Base-by-base conservation (phyloP, 2,113 vertebrate genomes). In the Entomyzon cyanotis region DNA sequence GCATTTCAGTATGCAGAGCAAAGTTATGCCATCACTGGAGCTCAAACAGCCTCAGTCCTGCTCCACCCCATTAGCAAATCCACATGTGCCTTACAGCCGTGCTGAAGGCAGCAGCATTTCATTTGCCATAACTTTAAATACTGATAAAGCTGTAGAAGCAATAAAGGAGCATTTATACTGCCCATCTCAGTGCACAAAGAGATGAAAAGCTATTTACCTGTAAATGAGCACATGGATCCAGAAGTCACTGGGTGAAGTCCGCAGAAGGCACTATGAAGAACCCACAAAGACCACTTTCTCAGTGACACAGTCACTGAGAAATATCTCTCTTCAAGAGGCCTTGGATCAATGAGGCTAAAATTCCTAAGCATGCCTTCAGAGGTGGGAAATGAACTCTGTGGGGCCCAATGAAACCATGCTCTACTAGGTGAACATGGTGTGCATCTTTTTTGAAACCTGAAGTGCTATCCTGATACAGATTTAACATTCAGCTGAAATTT, bases 401-500 rank as follows among this genome's bases (percentile, higher is more conserved):
- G 20, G 24, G 37, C 31, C 35, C 4, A 11, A 8, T 33, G 33
- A 37, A 30, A 67, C 28, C 22, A 73, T 8, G 44, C n/a, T 20
- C n/a, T 33, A 11, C 10, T 33, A 52, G 42, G 58, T 2, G 1
- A 21, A 37, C 16, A 27, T 0, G 30, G 10, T 4, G 23, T 10
- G 15, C 47, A 23, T 39, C 37, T 68, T 63, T 56, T 67, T 79
- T 52, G 47, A 80, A 88, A 50, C 59, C n/a, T 24, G 23, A 70
- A n/a, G 16, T 15, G 37, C 44, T 86, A 63, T 42, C 47, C 63
- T 59, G 56, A 37, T 59, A 59, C 17, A 77, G 39, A 89, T 83
- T 87, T 91, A 85, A 93, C 81, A 58, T 47, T 78, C 74, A 71
- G 87, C 42, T 70, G 55, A 68, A 76, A 91, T 87, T 89, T 93